Base-by-base conservation (phyloP, 2,888 invertebrate genomes). In the Eustalomyia histrio region DNA sequence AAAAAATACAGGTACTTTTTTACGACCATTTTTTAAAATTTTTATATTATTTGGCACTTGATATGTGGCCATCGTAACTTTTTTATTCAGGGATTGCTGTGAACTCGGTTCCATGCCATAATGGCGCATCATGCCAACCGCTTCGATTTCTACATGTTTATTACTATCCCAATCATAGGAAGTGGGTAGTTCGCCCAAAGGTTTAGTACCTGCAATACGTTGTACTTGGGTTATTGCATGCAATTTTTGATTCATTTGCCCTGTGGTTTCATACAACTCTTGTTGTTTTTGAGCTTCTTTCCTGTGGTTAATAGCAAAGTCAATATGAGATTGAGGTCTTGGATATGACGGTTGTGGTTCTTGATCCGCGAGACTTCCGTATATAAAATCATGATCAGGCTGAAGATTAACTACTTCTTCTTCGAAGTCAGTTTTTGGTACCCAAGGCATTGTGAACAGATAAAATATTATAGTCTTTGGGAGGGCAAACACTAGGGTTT, bases 401-500 rank as follows among this genome's bases (percentile, higher is more conserved):
- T 89, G 87, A n/a, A 87, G 74, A 3, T 85, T 83, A 3, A 88
- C 84, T 63, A 89, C 85, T 73, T 90, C 90, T 16, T 90, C 86
- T 71, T 90, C 90, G 63, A 90, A 90, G 18, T 85, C 84, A 0
- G 80, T 85, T 5, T 78, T 81, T 6, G 89, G 89, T 8, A 79
- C 83, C 89, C 89, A 89, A 47, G 86, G 83, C 88, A 89, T 88
- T 0, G 4, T 60, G 47, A 14, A 12, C 4, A 29, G 29, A 29
- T 29, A 6, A 6, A 6, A 29, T n/a, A 29, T 29, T 29, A 6
- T 1, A 7, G 9, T 39, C 4, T 39, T 1, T 12, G 7, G 3
- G 39, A 1, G 7, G 7, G 1, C 9, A 39, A 39, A 6, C 1
- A 39, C 4, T 39, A 29, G 1, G 29, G 29, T 33, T 6, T 1